These are phyloP conservation scores for Nothura maculosa DNA, from an alignment of 2,797 vertebrate genomes.

Conservation along the genomic window DNA sequence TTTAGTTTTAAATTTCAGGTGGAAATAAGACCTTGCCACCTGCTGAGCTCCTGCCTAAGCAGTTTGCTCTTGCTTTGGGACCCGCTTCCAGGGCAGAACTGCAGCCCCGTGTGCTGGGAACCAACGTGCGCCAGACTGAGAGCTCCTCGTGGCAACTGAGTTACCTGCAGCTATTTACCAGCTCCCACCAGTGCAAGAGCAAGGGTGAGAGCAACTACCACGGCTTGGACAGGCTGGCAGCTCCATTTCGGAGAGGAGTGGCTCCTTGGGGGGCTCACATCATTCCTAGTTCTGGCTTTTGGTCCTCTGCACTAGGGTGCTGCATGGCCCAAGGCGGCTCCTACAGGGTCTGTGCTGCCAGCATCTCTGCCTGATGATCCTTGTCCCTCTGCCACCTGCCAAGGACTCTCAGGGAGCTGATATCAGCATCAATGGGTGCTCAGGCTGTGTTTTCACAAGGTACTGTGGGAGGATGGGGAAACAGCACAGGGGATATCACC, in stretches of 20 bases:
- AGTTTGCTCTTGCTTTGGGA: not conserved
- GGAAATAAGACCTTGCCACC: not conserved
- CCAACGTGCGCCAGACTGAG: rapidly evolving
- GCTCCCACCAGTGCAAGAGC: not conserved
- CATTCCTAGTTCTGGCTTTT: not conserved
- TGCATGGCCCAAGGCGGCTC: not conserved
- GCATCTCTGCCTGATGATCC: rapidly evolving
- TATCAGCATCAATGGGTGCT: not conserved
- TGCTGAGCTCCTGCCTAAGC: not conserved
- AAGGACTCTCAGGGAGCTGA: not conserved
- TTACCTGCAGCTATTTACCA: not conserved
- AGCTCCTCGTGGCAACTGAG: rapidly evolving
- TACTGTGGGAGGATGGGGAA: not conserved
- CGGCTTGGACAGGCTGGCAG: not conserved
- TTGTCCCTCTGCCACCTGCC: rapidly evolving
- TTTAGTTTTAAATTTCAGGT: not conserved
- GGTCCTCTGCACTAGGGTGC: not conserved
- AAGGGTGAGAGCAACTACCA: not conserved
- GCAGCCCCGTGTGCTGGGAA: rapidly evolving
- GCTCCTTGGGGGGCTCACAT: rapidly evolving
- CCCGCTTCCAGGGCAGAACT: not conserved
- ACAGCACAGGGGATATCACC: not conserved
- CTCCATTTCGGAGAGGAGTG: not conserved
- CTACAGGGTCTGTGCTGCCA: not conserved
- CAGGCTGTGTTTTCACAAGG: not conserved